A percentile compares a stretch with the other conserved stretches of the same genome.
phyloP scores from a whole-genome alignment of 2,888 invertebrate genomes.

The Sympetrum striolatum region DNA sequence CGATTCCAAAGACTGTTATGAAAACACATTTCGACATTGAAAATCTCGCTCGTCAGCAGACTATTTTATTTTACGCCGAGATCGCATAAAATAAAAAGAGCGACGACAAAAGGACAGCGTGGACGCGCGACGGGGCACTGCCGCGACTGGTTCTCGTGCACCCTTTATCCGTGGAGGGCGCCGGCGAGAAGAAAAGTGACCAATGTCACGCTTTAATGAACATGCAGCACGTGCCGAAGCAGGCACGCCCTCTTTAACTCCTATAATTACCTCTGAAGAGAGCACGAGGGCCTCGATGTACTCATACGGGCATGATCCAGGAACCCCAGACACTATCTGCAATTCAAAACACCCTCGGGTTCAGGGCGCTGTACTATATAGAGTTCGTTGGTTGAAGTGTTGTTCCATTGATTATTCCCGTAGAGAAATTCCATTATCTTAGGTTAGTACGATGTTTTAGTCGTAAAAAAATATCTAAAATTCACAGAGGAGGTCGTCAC shows the following conservation, averaged over 20 bases:
- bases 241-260: background rate
- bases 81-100: background rate
- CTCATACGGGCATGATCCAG: no score
- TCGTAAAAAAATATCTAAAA: no score
- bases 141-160: background rate
- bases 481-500: no score
- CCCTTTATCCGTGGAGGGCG: background rate
- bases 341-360: background rate
- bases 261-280: background rate
- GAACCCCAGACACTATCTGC: no score
- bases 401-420: no score
- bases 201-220: background rate
- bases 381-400: no score
- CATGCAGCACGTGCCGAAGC: background rate
- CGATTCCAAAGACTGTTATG: background rate
- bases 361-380: no score
- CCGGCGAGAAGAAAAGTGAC: background rate
- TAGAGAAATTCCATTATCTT: no score
- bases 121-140: background rate
- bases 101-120: background rate
- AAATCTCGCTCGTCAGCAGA: background rate
- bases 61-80: background rate
- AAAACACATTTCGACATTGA: background rate
- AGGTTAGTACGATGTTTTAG: no score
- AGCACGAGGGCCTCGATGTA: no score